These are phyloP conservation scores for Emydocephalus ijimae DNA, from an alignment of 2,113 vertebrate genomes.

Conservation along the genomic window DNA sequence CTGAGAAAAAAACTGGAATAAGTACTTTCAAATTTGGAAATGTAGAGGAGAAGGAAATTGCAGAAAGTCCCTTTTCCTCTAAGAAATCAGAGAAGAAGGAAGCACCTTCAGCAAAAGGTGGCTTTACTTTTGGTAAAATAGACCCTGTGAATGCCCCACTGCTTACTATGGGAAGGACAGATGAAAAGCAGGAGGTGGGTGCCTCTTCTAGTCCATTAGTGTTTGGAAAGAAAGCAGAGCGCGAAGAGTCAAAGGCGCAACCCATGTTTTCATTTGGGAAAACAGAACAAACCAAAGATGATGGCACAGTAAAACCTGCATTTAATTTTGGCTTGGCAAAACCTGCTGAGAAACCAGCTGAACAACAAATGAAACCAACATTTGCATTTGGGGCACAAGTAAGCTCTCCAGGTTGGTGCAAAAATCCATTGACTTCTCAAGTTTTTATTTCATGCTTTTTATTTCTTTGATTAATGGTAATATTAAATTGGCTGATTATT, in stretches of 20 bases:
- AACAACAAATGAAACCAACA: slow-evolving; percentile 74
- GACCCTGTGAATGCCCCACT: slow-evolving; percentile 57
- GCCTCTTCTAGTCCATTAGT: slow-evolving; percentile 62
- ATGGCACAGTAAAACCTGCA: slow-evolving; percentile 64
- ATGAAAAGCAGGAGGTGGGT: slow-evolving; percentile 80
- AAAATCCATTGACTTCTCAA: background rate
- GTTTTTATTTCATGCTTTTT: background rate
- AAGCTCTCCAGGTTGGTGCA: slow-evolving; percentile 58
- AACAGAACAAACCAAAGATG: slow-evolving; percentile 79
- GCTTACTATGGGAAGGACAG: slow-evolving; percentile 83
- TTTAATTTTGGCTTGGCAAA: slow-evolving; percentile 80
- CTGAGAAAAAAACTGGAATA: slow-evolving; percentile 68
- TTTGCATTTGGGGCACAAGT: slow-evolving; percentile 81
- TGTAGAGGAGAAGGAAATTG: slow-evolving; percentile 67
- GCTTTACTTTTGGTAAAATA: slow-evolving; percentile 57
- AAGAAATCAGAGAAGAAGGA: slow-evolving; percentile 72
- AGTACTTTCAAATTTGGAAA: slow-evolving; percentile 68
- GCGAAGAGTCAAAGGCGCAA: slow-evolving; percentile 69
- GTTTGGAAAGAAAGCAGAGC: slow-evolving; percentile 82
- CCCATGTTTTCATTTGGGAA: slow-evolving; percentile 81
- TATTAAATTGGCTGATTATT: background rate
- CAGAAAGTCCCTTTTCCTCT: slow-evolving; percentile 67
- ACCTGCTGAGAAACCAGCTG: slow-evolving; percentile 74
- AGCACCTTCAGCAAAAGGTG: slow-evolving; percentile 60
- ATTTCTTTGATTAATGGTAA: background rate